Conservation (phyloP, 2,113 vertebrate species). For the Corythoichthys intestinalis region DNA sequence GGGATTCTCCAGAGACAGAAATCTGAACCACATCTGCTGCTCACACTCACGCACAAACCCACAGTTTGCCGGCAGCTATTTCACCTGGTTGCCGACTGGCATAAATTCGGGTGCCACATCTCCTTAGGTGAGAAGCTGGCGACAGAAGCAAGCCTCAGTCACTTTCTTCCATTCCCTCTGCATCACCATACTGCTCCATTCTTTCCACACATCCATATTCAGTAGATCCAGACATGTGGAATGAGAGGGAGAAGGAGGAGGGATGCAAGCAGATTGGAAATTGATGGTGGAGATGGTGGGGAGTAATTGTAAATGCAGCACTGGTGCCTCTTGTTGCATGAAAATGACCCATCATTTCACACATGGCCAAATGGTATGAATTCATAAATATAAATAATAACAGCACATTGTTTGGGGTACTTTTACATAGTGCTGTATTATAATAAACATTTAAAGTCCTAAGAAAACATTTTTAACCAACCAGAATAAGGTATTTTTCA, state of each 20-base stretch:
- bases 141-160: conserved; percentile 65
- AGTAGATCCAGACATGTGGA: conserved; percentile 66
- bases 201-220: conserved; percentile 70
- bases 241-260: conserved; percentile 45
- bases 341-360: conserved; percentile 80
- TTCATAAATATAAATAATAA: conserved; percentile 83
- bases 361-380: conserved; percentile 78
- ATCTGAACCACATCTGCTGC: conserved; percentile 35
- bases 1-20: conserved; percentile 34
- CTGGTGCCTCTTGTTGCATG: conserved; percentile 75
- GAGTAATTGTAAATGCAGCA: conserved; percentile 77
- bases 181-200: conserved; percentile 18
- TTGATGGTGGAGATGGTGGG: conserved; percentile 15
- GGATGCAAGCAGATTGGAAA: conserved; percentile 15
- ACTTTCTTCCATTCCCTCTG: conserved; percentile 12
- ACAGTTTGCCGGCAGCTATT: conserved; percentile 51
- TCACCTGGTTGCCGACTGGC: conserved; percentile 46
- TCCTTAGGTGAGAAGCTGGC: conserved; percentile 66
- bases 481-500: conserved; percentile 6
- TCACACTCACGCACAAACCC: conserved; percentile 21
- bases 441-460: conserved; percentile 53
- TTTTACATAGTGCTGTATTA: conserved; percentile 54
- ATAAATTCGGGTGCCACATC: conserved; percentile 56
- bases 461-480: conserved; percentile 37
- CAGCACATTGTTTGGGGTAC: conserved; percentile 70